These are phyloP conservation scores for Dinoponera quadriceps DNA, from an alignment of 1,140 invertebrate species.

Conservation along the genomic window DNA sequence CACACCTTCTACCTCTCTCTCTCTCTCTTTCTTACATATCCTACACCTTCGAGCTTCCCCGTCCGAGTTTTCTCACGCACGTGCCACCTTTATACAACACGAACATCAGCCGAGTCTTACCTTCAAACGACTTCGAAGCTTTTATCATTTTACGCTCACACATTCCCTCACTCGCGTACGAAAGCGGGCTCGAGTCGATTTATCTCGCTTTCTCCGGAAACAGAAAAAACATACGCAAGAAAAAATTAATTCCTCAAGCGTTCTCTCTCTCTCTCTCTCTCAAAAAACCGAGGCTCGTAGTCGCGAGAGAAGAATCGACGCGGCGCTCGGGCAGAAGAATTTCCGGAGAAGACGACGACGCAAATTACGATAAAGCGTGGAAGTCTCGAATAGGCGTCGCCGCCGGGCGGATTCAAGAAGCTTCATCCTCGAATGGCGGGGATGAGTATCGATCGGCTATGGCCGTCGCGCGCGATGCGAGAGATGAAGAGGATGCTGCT, in stretches of 20 bases:
- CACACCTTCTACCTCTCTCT: background rate
- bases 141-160: constrained; percentile 26
- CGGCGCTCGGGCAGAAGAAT: background rate
- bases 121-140: constrained; percentile 3
- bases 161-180: background rate
- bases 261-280: too few relatives aligned
- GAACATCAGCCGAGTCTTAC: constrained; percentile 3
- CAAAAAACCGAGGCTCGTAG: background rate
- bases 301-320: background rate
- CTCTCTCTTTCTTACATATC: background rate
- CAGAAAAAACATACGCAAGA: too few relatives aligned
- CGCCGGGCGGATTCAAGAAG: background rate
- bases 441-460: constrained; percentile 33
- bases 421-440: background rate
- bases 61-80: background rate
- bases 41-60: background rate
- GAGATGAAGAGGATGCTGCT: constrained; percentile 27
- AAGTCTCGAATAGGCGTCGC: background rate
- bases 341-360: constrained; percentile 1
- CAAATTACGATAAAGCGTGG: background rate
- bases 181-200: background rate
- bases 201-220: too few relatives aligned
- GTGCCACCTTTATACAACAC: background rate
- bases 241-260: too few relatives aligned
- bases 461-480: background rate